Evolutionary conservation across 2,113 vertebrate species (phyloP), one percentile per base, ranked within the genome.

Genomic region (Dipodomys merriami): DNA sequence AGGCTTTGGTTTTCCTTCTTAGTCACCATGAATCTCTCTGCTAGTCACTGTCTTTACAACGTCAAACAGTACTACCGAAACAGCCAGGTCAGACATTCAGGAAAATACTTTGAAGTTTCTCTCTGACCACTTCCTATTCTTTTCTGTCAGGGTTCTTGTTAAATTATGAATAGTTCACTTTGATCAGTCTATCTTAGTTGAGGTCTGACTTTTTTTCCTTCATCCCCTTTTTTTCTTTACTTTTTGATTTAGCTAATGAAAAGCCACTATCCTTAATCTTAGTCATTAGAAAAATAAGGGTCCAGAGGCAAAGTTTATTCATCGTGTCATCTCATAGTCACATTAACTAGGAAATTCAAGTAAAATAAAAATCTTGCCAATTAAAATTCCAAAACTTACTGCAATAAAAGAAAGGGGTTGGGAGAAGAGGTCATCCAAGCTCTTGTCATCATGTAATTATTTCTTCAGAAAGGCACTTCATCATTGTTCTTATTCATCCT

Each of bases 221-320:
- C 49, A 9, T 12, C 49, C 49, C 8, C 49, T 12, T 12, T 49
- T 49, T 49, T 49, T 49, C 49, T 49, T 49, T 49, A 49, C 49
- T 12, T 49, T 49, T 88, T 86, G 25, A 77, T 77, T 94, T 64
- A 74, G 9, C n/a, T 92, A 77, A 92, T 87, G 33, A 88, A 33
- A 35, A 11, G 5, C 39, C 35, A 44, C 62, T 88, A n/a, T 8
- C 33, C 53, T 92, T 89, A 88, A 57, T 94, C 80, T 86, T 93
- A 85, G 30, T 39, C 91, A 78, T 86, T 92, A 72, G 57, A 92
- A 94, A 96, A 95, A 90, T 88, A 95, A 74, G 29, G 76, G 67
- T 30, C 19, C 53, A 73, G 25, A n/a, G 60, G 57, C 67, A 89
- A 86, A 69, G 19, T 79, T 92, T 86, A 78, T 88, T 95, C 89